Percentiles rank a stretch among this genome's conserved stretches.
Conservation (phyloP, 2,797 vertebrate genomes). For the Buceros bicornis region DNA sequence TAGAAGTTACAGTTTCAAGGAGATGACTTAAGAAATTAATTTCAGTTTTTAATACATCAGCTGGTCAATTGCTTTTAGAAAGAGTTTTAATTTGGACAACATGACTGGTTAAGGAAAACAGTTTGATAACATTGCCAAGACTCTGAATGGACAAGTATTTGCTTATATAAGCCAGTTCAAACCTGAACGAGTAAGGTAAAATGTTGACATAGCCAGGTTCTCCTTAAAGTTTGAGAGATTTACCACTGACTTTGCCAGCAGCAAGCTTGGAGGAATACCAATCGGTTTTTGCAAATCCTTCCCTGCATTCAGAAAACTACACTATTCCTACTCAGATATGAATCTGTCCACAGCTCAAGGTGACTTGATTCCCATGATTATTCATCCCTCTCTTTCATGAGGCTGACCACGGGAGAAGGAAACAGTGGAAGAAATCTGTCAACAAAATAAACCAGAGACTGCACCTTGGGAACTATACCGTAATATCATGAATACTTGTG, state of each 20-base stretch:
- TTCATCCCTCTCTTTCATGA: not conserved
- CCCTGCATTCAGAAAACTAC: not conserved
- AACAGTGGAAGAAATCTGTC: not conserved
- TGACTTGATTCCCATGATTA: not conserved
- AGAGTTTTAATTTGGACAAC: not conserved
- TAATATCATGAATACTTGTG: not conserved
- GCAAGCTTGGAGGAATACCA: not conserved
- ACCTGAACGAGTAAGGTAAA: not conserved
- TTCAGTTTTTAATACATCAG: not conserved
- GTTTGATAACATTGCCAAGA: not conserved
- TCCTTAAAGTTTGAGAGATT: not conserved
- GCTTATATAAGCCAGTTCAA: not conserved
- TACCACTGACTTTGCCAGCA: not conserved
- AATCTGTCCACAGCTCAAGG: not conserved
- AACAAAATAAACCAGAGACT: not conserved
- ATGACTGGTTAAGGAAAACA: not conserved
- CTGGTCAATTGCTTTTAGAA: not conserved
- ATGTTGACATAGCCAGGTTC: not conserved
- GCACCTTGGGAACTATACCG: not conserved
- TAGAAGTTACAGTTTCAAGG: not conserved
- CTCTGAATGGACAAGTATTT: not conserved
- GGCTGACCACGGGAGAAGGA: not conserved
- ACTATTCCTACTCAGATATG: not conserved
- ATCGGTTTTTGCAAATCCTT: not conserved
- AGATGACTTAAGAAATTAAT: not conserved